Base-by-base conservation (phyloP, 2,888 invertebrate genomes). In the Monopis laevigella region DNA sequence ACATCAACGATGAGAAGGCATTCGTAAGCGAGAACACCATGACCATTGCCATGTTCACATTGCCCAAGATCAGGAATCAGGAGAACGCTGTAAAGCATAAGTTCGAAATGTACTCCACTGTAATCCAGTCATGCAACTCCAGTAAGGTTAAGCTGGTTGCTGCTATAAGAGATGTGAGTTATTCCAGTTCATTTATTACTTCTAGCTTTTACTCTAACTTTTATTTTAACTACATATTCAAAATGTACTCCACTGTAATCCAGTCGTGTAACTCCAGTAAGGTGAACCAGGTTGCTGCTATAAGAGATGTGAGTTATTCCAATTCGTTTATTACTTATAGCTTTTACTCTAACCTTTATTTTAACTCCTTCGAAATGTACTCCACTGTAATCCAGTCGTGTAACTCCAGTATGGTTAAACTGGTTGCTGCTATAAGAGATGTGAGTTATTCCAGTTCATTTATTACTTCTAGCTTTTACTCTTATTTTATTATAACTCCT, bases 101-200 rank as follows among this genome's bases (percentile, higher is more conserved):
- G 42, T 80, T 80, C 55, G 70, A 75, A 42, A 62, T 73, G 61
- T 78, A 56, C 50, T 75, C 78, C 3, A 52, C 68, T 43, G 58
- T 80, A 10, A 53, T 80, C 43, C 65, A 72, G 41, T 62, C 69
- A 30, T 55, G 60, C 11, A 66, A 64, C 26, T 75, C 74, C 72
- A 48, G 56, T 1, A 75, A 74, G 46, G 43, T 51, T 10, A 32
- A 32, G 17, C 32, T 32, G 14, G 32, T 32, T 16, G 17, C 13
- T n/a, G 16, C 32, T 17, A 4, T 32, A 8, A 36, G 17, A 36
- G 36, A 24, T 19, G 24, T 36, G 21, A 19, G 16, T 11, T 24
- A 24, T 10, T 24, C 6, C 24, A 10, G n/a, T n/a, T n/a, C n/a
- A n/a, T n/a, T n/a, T n/a, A n/a, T n/a, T n/a, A n/a, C n/a, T n/a